phyloP scores from a whole-genome alignment of 2,888 invertebrate species.

The Iselma pallidipennis region DNA sequence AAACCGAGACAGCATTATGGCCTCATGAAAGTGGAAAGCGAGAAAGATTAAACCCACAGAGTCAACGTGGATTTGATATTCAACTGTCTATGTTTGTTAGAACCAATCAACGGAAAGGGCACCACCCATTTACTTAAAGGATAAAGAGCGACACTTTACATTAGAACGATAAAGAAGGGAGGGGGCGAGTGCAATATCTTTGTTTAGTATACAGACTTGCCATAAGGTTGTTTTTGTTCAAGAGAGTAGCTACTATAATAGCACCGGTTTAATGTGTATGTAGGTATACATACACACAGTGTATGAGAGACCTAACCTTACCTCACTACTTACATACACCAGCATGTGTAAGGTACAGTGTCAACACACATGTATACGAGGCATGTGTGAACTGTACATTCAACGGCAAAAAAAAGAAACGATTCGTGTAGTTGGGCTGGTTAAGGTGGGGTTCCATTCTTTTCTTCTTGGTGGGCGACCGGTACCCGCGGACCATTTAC shows the following conservation, averaged over 20 bases:
- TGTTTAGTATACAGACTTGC: constrained; percentile 37
- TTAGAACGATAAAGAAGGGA: constrained; percentile 48
- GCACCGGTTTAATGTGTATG: constrained; percentile 53
- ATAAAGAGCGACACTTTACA: constrained; percentile 54
- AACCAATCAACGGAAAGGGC: constrained; percentile 40
- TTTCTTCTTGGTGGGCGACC: constrained; percentile 37
- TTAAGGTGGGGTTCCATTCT: constrained; percentile 19
- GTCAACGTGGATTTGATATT: constrained; percentile 52
- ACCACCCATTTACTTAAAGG: constrained; percentile 55
- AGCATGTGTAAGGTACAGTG: constrained; percentile 56
- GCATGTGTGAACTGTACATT: constrained; percentile 54
- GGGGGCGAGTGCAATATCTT: constrained; percentile 35
- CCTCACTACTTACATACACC: constrained; percentile 54
- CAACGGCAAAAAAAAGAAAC: constrained; percentile 29
- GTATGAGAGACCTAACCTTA: constrained; percentile 50
- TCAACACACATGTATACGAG: constrained; percentile 55
- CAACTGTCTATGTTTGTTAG: constrained; percentile 33
- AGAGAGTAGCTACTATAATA: constrained; percentile 55
- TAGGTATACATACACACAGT: constrained; percentile 26
- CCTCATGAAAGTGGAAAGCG: constrained; percentile 43
- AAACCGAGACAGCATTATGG: constrained; percentile 47
- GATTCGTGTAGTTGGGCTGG: constrained; percentile 10
- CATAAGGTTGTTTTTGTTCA: constrained; percentile 50
- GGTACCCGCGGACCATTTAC: constrained; percentile 44
- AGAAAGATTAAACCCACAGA: constrained; percentile 41